Conservation (phyloP, 2,888 invertebrate species). For the Limenitis camilla region DNA sequence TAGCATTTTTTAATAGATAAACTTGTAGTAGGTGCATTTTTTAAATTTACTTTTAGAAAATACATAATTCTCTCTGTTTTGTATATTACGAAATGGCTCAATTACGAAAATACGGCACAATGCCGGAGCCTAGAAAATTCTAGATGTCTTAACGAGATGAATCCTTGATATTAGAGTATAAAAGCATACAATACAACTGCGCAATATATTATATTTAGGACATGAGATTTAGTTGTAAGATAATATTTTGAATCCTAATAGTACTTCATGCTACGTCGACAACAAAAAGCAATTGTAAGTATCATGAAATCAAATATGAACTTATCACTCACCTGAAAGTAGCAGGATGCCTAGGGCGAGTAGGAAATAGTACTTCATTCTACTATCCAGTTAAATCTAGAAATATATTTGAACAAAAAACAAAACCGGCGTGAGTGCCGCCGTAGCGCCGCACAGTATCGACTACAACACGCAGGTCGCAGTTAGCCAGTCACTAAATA, state of each 20-base stretch:
- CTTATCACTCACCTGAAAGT: constrained; percentile 48
- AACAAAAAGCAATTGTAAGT: background rate
- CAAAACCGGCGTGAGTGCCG: constrained; percentile 19
- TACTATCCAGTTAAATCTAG: background rate
- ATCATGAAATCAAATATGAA: constrained; percentile 7
- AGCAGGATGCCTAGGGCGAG: constrained; percentile 52
- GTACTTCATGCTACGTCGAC: constrained; percentile 2
- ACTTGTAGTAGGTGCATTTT: no score
- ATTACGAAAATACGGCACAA: no score
- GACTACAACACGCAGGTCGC: no score
- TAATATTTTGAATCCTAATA: background rate
- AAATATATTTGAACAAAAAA: background rate
- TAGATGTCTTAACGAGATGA: background rate
- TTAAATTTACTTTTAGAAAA: no score
- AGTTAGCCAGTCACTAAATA: background rate
- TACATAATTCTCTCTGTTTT: no score
- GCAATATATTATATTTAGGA: no score
- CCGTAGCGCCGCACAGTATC: background rate
- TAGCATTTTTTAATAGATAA: no score
- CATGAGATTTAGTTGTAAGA: no score
- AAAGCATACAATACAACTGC: background rate
- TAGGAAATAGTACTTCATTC: constrained; percentile 57
- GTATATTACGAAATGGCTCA: background rate
- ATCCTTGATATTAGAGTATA: background rate
- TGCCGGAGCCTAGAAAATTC: background rate